Evolutionary conservation across 92 coral and sea anemone species (phyloP).

Genomic region (Phenganax marumi): DNA sequence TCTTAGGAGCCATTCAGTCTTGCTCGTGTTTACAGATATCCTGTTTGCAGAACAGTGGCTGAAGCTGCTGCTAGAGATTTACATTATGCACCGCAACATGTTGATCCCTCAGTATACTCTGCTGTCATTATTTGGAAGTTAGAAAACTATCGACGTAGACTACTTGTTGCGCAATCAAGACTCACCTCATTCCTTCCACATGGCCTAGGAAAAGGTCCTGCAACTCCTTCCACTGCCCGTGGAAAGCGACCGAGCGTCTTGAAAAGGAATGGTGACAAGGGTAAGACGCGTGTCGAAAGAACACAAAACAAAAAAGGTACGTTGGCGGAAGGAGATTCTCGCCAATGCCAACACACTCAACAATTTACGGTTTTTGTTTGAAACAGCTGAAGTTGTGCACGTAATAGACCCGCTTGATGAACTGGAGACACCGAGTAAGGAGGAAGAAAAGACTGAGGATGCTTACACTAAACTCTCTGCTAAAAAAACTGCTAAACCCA

Average conservation of each 20-base stretch:
- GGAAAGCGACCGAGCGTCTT: not conserved
- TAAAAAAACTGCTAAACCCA: not conserved
- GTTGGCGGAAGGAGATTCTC: not conserved
- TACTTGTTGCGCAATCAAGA: slow-evolving; percentile 9
- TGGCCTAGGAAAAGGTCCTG: not conserved
- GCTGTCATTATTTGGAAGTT: slow-evolving; percentile 22
- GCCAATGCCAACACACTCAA: too few relatives aligned
- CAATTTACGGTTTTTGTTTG: too few relatives aligned
- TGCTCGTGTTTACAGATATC: not conserved
- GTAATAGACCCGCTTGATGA: not conserved
- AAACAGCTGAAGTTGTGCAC: slow-evolving; percentile 9
- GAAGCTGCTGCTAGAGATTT: slow-evolving; percentile 10
- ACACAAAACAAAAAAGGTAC: too few relatives aligned
- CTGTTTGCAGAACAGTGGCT: not conserved
- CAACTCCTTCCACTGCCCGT: not conserved
- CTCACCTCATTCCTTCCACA: not conserved
- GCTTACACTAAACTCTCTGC: not conserved
- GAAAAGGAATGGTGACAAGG: too few relatives aligned
- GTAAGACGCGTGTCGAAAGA: too few relatives aligned
- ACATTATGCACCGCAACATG: slow-evolving; percentile 10
- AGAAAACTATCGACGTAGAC: slow-evolving; percentile 28
- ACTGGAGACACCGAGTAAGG: not conserved
- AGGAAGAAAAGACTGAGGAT: not conserved
- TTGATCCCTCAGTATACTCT: not conserved
- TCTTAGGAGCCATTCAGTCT: not conserved